Percentiles rank a stretch among this genome's conserved stretches.
Evolutionary conservation across 1,140 invertebrate species (phyloP).

Genomic region (Lethrus apterus): DNA sequence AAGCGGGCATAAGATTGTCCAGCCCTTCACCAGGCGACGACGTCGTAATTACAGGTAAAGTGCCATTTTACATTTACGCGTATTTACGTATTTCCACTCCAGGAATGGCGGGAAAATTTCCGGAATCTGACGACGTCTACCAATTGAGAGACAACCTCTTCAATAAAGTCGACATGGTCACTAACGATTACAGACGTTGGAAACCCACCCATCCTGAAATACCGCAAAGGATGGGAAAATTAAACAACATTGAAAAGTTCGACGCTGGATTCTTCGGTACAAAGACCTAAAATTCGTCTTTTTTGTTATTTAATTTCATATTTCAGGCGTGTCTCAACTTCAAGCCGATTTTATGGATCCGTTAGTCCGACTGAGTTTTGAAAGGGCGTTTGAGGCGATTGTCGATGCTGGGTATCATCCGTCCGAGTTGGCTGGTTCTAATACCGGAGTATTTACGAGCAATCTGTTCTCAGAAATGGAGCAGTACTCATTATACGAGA

Average conservation of each 20-base stretch:
- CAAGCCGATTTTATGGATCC: constrained; percentile 85
- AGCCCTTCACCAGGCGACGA: no score
- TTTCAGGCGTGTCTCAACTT: constrained; percentile 61
- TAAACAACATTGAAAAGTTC: constrained; percentile 73
- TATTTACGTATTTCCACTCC: constrained; percentile 26
- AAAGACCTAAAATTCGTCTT: not conserved
- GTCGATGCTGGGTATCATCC: constrained; percentile 72
- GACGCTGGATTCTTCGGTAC: constrained; percentile 73
- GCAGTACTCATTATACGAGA: constrained; percentile 1
- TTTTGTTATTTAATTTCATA: not conserved
- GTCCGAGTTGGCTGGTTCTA: constrained; percentile 56
- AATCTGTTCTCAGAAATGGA: constrained; percentile 72
- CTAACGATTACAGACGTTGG: constrained; percentile 71
- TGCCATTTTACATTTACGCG: not conserved
- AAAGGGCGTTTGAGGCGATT: constrained; percentile 81
- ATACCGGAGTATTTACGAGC: constrained; percentile 76
- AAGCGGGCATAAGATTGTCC: no score
- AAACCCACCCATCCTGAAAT: constrained; percentile 59
- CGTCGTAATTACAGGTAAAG: constrained; percentile 63
- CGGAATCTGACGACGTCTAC: constrained; percentile 71
- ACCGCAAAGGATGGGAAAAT: constrained; percentile 68
- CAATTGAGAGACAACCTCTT: constrained; percentile 76
- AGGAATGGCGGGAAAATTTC: constrained; percentile 79
- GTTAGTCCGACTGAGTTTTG: constrained; percentile 75
- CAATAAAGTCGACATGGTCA: constrained; percentile 75